A percentile compares a stretch with the other conserved stretches of the same genome.
These are phyloP conservation scores for Ferrisia virgata DNA, from an alignment of 2,888 invertebrate genomes.

Conservation along the genomic window DNA sequence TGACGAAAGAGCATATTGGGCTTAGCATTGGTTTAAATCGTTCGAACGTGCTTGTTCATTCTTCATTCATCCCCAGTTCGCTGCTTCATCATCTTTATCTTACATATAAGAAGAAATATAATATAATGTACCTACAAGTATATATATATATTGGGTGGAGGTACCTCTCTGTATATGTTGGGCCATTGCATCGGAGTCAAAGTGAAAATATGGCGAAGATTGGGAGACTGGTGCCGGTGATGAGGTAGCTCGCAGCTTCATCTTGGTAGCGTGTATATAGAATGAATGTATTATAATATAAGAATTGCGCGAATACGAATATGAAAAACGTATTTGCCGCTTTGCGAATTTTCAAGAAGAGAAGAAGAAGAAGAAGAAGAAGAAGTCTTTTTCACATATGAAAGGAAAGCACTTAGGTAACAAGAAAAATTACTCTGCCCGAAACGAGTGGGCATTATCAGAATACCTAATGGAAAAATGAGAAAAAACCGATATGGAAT, in stretches of 20 bases:
- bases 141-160: not conserved
- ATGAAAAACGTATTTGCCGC: constrained; percentile 36
- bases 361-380: too few species aligned
- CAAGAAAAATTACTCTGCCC: constrained; percentile 45
- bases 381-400: constrained; percentile 37
- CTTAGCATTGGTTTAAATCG: constrained; percentile 25
- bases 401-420: constrained; percentile 44
- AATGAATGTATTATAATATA: not conserved
- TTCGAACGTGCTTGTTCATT: not conserved
- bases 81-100: too few species aligned
- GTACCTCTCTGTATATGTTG: too few species aligned
- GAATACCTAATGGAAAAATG: constrained; percentile 45
- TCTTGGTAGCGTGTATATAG: not conserved
- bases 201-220: too few species aligned
- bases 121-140: not conserved
- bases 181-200: too few species aligned
- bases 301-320: not conserved
- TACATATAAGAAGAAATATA: too few species aligned
- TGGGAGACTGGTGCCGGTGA: not conserved
- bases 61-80: too few species aligned
- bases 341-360: constrained; percentile 15
- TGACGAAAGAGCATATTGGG: too few species aligned
- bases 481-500: constrained; percentile 38
- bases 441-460: constrained; percentile 44
- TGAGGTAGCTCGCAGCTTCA: not conserved